These are phyloP conservation scores for Protonibea diacanthus DNA, from an alignment of 2,797 vertebrate genomes.

Conservation along the genomic window DNA sequence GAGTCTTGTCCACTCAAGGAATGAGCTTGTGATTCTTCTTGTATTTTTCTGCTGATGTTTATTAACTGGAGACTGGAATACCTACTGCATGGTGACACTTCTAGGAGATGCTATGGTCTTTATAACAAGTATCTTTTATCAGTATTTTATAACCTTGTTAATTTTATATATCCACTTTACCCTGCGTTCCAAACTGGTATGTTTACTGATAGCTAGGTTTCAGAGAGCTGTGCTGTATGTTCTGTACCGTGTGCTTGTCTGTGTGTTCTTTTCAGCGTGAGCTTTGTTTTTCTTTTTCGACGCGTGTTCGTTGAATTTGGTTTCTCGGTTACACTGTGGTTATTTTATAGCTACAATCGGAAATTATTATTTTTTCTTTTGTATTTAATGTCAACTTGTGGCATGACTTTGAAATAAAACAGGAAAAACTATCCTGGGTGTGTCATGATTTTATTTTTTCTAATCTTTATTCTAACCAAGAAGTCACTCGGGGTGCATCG, in stretches of 20 bases:
- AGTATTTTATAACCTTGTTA: constrained; percentile 88
- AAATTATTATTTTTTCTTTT: constrained; percentile 83
- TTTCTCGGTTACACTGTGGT: constrained; percentile 88
- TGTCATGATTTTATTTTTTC: constrained; percentile 18
- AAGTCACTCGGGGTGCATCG: neutral
- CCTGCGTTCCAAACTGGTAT: constrained; percentile 70
- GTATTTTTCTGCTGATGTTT: constrained; percentile 86
- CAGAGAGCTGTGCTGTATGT: constrained; percentile 74
- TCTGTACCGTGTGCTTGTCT: constrained; percentile 75
- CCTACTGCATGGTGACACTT: constrained; percentile 86
- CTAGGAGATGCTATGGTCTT: constrained; percentile 82
- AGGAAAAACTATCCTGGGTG: constrained; percentile 52
- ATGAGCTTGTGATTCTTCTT: constrained; percentile 85
- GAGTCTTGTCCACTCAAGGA: constrained; percentile 72
- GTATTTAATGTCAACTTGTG: constrained; percentile 91
- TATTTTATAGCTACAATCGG: constrained; percentile 84
- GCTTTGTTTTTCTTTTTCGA: constrained; percentile 55
- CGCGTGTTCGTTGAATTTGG: constrained; percentile 64
- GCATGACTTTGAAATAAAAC: constrained; percentile 91
- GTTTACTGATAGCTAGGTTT: constrained; percentile 78
- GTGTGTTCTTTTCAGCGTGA: constrained; percentile 72
- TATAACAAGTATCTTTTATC: constrained; percentile 86
- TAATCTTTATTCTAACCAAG: neutral
- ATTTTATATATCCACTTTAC: constrained; percentile 82
- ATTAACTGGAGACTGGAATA: constrained; percentile 79